These are phyloP conservation scores for Ectemnius cavifrons DNA, from an alignment of 2,888 invertebrate species.

Conservation along the genomic window DNA sequence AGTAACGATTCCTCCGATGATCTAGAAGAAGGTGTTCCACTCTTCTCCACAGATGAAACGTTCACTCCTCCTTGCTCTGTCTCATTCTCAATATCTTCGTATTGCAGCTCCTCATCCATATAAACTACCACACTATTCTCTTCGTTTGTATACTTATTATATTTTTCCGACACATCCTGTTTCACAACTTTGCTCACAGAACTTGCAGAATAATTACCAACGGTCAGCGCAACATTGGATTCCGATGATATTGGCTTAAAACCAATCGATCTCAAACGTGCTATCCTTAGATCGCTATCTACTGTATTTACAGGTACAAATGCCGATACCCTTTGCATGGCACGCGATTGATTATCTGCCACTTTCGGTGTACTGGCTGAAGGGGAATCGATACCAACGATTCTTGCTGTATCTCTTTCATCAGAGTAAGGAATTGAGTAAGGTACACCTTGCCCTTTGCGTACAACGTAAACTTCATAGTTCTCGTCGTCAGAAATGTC, in stretches of 20 bases:
- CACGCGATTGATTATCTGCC: neutral
- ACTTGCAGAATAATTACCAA: neutral
- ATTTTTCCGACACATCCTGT: constrained; percentile 70
- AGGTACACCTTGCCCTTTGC: neutral
- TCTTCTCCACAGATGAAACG: neutral
- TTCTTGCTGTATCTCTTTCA: neutral
- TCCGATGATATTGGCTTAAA: constrained; percentile 69
- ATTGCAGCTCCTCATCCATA: constrained; percentile 73
- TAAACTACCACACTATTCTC: constrained; percentile 72
- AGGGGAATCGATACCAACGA: neutral
- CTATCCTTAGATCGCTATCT: constrained; percentile 65
- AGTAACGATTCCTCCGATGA: neutral
- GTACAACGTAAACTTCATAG: neutral
- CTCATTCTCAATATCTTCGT: constrained; percentile 73
- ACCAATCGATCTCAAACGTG: constrained; percentile 72
- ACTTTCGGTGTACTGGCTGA: neutral
- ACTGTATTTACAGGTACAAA: constrained; percentile 72
- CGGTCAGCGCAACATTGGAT: neutral
- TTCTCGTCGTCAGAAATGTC: constrained; percentile 22
- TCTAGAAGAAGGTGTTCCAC: constrained; percentile 11
- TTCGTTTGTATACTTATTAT: constrained; percentile 72
- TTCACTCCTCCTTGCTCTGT: constrained; percentile 8
- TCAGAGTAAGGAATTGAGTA: neutral
- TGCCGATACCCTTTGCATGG: constrained; percentile 61
- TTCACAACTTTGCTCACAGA: constrained; percentile 40